Conservation (phyloP, 2,888 invertebrate species). For the Biston betularia region DNA sequence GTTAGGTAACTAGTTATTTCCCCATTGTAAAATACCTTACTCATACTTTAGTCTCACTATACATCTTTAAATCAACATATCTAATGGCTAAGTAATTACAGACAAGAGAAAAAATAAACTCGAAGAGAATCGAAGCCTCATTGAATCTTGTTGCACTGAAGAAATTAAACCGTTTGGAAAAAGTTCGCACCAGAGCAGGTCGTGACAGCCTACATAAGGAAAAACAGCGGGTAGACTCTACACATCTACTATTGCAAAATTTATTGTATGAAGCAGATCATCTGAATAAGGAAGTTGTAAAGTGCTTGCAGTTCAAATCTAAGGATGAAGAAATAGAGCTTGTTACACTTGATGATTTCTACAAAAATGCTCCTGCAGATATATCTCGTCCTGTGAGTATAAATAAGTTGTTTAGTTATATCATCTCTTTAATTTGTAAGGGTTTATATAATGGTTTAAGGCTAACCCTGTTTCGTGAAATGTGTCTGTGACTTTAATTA, state of each 20-base stretch:
- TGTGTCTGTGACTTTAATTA: too few relatives aligned
- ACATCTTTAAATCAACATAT: neutral
- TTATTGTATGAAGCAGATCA: conserved; percentile 97
- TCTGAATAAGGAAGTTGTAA: conserved; percentile 96
- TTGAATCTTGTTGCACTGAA: conserved; percentile 93
- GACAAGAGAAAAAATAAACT: conserved; percentile 87
- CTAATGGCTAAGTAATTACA: conserved; percentile 49
- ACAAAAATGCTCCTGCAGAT: conserved; percentile 90
- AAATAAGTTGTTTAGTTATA: neutral
- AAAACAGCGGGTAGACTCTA: conserved; percentile 95
- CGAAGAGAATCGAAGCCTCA: conserved; percentile 90
- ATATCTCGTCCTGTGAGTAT: conserved; percentile 88
- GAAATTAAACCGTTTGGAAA: conserved; percentile 95
- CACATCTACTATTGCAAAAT: conserved; percentile 96
- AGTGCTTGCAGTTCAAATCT: conserved; percentile 97
- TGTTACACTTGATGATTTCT: conserved; percentile 94
- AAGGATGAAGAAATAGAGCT: conserved; percentile 97
- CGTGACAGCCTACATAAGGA: conserved; percentile 93
- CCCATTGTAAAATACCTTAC: too few relatives aligned
- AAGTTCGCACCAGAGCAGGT: conserved; percentile 93
- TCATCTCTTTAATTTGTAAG: too few relatives aligned
- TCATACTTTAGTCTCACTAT: neutral
- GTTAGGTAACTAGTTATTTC: too few relatives aligned
- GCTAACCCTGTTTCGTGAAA: too few relatives aligned
- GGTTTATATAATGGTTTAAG: too few relatives aligned